Conservation (phyloP, 1,140 invertebrate species). For the Neuroterus valhalla region DNA sequence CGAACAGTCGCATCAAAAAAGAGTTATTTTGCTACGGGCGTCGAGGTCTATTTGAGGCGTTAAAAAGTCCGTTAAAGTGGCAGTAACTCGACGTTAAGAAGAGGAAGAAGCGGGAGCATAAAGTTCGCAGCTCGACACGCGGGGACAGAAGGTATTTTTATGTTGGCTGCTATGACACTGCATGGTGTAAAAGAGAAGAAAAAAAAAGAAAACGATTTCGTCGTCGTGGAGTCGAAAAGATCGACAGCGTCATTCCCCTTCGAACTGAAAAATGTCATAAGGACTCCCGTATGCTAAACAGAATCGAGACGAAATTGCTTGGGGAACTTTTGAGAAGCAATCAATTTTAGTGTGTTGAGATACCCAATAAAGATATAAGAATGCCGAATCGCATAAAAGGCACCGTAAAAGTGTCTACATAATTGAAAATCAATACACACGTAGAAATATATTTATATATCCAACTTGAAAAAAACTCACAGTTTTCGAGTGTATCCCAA, state of each 20-base stretch:
- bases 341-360: slow-evolving; percentile 15
- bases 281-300: slow-evolving; percentile 28
- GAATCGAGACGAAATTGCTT: slow-evolving; percentile 22
- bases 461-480: no score
- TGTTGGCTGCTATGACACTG: slow-evolving; percentile 41
- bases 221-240: slow-evolving; percentile 31
- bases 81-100: slow-evolving; percentile 67
- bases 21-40: slow-evolving; percentile 34
- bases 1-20: background rate
- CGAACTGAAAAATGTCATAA: slow-evolving; percentile 22
- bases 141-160: slow-evolving; percentile 60
- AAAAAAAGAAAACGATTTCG: slow-evolving; percentile 7
- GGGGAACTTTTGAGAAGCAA: slow-evolving; percentile 6
- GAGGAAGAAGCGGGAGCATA: slow-evolving; percentile 44
- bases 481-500: no score
- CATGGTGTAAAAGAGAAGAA: slow-evolving; percentile 44
- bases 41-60: slow-evolving; percentile 67
- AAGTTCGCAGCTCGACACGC: slow-evolving; percentile 44
- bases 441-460: background rate
- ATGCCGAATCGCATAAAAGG: slow-evolving; percentile 5
- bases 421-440: slow-evolving; percentile 11
- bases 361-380: slow-evolving; percentile 7
- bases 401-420: background rate
- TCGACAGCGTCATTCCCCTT: slow-evolving; percentile 14
- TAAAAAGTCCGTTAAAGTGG: slow-evolving; percentile 71